Conservation (phyloP, 2,797 vertebrate genomes). For the Parambassis ranga region DNA sequence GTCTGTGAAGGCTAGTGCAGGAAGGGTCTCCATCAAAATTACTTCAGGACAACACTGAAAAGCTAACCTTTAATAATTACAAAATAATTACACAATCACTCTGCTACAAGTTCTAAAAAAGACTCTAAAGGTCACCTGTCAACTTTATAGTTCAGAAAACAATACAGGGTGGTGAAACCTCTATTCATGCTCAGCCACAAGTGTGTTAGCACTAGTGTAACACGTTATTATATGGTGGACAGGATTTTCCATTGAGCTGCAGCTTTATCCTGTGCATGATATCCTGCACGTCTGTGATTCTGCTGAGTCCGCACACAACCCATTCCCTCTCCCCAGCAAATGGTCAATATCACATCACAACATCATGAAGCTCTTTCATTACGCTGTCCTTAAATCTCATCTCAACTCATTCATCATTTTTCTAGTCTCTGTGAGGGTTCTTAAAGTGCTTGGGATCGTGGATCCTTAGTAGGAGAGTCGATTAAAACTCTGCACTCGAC, state of each 20-base stretch:
- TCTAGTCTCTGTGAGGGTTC: neutral
- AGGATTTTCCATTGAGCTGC: no score
- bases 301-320: neutral
- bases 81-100: no score
- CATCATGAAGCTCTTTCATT: neutral
- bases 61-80: neutral
- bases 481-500: neutral
- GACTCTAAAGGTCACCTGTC: no score
- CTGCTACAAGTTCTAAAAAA: no score
- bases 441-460: constrained; percentile 1
- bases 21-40: constrained; percentile 22
- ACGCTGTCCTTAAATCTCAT: neutral
- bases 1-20: neutral
- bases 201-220: no score
- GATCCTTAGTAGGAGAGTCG: neutral
- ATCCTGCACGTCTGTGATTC: neutral
- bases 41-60: neutral
- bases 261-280: neutral
- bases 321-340: neutral
- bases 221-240: no score
- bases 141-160: neutral
- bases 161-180: no score
- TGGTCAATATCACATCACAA: neutral
- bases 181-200: no score
- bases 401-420: neutral